Conservation (phyloP, 2,888 invertebrate species). For the Hirtodrosophila duncani region DNA sequence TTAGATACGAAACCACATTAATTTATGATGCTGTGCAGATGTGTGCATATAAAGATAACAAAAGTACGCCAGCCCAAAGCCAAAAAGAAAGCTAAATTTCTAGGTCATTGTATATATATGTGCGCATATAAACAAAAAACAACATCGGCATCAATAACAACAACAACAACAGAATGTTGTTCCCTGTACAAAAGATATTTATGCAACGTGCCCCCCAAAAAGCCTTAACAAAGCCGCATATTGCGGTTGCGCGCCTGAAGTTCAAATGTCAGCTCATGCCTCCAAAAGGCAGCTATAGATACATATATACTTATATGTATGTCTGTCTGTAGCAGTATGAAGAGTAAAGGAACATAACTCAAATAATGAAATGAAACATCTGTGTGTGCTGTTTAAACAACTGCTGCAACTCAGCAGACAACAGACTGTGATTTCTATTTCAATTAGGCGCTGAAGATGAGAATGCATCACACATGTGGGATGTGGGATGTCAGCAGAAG, state of each 20-base stretch:
- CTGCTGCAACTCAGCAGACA: constrained; percentile 19
- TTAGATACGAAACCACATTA: constrained; percentile 22
- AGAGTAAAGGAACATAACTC: constrained; percentile 52
- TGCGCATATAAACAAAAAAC: constrained; percentile 12
- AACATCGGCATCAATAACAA: constrained; percentile 22
- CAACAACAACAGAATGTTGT: constrained; percentile 10
- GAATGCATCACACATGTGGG: not conserved
- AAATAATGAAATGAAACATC: constrained; percentile 61
- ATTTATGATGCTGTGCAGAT: constrained; percentile 26
- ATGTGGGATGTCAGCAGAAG: constrained; percentile 52
- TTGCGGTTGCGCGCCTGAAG: constrained; percentile 60
- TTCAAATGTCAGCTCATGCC: constrained; percentile 55
- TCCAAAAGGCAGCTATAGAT: constrained; percentile 13
- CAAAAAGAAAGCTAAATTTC: constrained; percentile 58
- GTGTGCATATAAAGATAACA: constrained; percentile 32
- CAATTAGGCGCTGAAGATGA: constrained; percentile 47
- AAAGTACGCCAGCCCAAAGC: not conserved
- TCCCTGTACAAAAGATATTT: constrained; percentile 49
- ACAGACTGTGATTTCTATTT: constrained; percentile 52
- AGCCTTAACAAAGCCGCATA: constrained; percentile 18
- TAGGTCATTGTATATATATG: constrained; percentile 48
- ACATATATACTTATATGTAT: too few species aligned
- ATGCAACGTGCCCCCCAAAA: constrained; percentile 45
- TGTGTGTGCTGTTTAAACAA: constrained; percentile 33
- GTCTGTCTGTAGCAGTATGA: too few species aligned